phyloP scores from a whole-genome alignment of 2,888 invertebrate genomes.

The Eremobia ochroleuca region DNA sequence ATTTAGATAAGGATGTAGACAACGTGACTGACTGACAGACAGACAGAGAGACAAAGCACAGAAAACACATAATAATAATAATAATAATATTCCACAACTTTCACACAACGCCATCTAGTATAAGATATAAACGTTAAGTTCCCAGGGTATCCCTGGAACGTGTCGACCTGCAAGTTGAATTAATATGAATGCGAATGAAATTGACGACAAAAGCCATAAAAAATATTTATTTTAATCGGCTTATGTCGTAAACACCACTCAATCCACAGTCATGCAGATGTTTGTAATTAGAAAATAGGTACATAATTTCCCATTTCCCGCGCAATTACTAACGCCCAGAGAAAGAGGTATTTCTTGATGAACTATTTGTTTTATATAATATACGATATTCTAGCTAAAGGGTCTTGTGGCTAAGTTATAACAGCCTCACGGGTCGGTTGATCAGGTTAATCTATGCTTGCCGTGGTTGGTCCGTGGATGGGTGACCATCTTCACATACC shows the following conservation, averaged over 20 bases:
- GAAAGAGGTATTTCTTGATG: constrained; percentile 20
- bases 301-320: constrained; percentile 25
- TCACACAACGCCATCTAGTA: too few species aligned
- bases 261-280: constrained; percentile 1
- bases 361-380: constrained; percentile 2
- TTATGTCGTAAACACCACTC: constrained; percentile 20
- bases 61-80: too few species aligned
- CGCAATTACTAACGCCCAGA: not conserved
- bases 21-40: not conserved
- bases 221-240: constrained; percentile 5
- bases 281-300: constrained; percentile 22
- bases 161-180: not conserved
- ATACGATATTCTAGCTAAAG: not conserved
- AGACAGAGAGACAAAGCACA: not conserved
- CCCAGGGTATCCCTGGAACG: not conserved
- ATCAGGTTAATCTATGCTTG: too few species aligned
- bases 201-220: not conserved
- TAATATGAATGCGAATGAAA: constrained; percentile 1
- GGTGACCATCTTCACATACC: too few species aligned
- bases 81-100: too few species aligned
- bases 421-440: too few species aligned
- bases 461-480: too few species aligned
- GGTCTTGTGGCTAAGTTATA: too few species aligned
- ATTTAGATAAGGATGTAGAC: too few species aligned
- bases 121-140: not conserved